These are phyloP conservation scores for Eolophus roseicapilla DNA, from an alignment of 2,113 vertebrate species.

Conservation along the genomic window DNA sequence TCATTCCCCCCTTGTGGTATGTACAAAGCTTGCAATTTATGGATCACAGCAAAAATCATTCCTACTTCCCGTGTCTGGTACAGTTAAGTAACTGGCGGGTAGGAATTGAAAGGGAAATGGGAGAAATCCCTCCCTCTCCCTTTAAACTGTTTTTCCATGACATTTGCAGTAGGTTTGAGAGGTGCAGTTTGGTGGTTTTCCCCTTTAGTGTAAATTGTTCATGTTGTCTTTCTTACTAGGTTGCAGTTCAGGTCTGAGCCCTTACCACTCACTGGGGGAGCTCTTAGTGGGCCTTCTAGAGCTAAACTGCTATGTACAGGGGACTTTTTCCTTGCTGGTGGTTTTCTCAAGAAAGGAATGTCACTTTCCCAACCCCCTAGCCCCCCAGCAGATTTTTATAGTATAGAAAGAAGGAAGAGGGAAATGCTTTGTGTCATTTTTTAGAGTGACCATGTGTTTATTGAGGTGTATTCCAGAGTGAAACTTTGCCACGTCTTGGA, in stretches of 20 bases:
- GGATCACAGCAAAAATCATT: not conserved
- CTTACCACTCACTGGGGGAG: not conserved
- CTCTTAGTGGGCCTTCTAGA: not conserved
- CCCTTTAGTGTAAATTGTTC: not conserved
- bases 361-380: not conserved
- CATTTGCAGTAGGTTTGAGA: not conserved
- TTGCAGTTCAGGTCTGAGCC: not conserved
- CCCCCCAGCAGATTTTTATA: accelerated
- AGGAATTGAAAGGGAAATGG: not conserved
- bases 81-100: not conserved
- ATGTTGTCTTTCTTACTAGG: not conserved
- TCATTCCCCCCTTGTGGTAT: not conserved
- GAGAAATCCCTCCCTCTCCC: not conserved
- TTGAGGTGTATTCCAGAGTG: not conserved
- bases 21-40: not conserved
- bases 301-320: not conserved
- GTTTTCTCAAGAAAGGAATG: not conserved
- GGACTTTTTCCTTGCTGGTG: not conserved
- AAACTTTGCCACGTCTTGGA: slow-evolving; percentile 46
- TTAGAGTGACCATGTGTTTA: not conserved
- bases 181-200: not conserved
- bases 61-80: not conserved
- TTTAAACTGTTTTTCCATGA: not conserved
- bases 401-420: accelerated
- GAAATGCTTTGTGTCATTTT: not conserved